Evolutionary conservation across 1,140 invertebrate species (phyloP).

Genomic region (Aphelinus atriplicis): DNA sequence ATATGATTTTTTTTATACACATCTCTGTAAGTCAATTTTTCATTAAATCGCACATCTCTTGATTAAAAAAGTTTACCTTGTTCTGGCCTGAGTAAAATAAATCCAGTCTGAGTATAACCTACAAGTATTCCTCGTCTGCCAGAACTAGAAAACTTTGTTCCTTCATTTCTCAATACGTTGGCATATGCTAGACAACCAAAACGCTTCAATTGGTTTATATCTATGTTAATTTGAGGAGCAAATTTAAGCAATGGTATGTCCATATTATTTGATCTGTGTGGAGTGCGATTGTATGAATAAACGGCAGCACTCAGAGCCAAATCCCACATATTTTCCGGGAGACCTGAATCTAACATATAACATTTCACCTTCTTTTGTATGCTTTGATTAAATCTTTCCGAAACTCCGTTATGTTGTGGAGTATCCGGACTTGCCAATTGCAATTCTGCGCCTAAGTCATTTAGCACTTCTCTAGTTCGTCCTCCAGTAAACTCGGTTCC

Average conservation of each 20-base stretch:
- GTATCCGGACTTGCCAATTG: constrained; percentile 44
- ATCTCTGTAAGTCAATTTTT: constrained; percentile 42
- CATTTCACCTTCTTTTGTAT: constrained; percentile 48
- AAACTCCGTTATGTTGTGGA: constrained; percentile 48
- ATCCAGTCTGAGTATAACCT: constrained; percentile 41
- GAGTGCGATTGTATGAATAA: constrained; percentile 50
- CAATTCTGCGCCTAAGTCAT: constrained; percentile 30
- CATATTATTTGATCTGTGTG: constrained; percentile 41
- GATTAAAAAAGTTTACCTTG: constrained; percentile 34
- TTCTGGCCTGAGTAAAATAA: constrained; percentile 29
- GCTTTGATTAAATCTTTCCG: constrained; percentile 56
- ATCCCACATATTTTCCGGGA: constrained; percentile 53
- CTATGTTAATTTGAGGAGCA: constrained; percentile 18
- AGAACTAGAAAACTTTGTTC: constrained; percentile 23
- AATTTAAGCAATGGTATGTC: constrained; percentile 46
- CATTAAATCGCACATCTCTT: constrained; percentile 43
- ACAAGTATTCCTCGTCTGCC: constrained; percentile 20
- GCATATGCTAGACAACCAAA: constrained; percentile 40
- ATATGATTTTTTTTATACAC: constrained; percentile 26
- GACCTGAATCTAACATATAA: constrained; percentile 47
- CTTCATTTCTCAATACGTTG: constrained; percentile 16
- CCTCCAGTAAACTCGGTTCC: constrained; percentile 38
- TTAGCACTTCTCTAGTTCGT: constrained; percentile 31
- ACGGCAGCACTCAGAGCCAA: constrained; percentile 50
- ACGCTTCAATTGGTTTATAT: constrained; percentile 39